Conservation (phyloP, 2,888 invertebrate genomes). For the Electrophaes corylata region DNA sequence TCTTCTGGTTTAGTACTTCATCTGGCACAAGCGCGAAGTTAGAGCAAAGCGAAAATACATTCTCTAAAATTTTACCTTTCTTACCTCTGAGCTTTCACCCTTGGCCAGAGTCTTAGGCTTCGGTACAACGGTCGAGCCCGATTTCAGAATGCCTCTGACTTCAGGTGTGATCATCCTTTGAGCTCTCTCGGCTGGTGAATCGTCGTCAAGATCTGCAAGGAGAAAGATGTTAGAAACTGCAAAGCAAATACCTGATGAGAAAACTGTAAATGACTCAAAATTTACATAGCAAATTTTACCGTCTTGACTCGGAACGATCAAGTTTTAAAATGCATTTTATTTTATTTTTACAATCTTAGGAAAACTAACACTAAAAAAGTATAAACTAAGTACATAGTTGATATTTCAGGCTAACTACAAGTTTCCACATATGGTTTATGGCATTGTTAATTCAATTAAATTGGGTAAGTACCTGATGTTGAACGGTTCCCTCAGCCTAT, state of each 20-base stretch:
- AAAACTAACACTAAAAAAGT: too few relatives aligned
- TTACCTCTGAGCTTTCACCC: constrained; percentile 81
- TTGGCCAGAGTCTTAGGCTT: constrained; percentile 71
- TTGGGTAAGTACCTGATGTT: too few relatives aligned
- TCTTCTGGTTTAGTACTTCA: too few relatives aligned
- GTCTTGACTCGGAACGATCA: too few relatives aligned
- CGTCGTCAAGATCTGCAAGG: constrained; percentile 72
- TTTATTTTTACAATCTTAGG: too few relatives aligned
- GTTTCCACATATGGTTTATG: too few relatives aligned
- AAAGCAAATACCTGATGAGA: neutral
- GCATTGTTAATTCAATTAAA: too few relatives aligned
- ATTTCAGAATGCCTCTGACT: constrained; percentile 82
- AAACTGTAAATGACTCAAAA: constrained; percentile 11
- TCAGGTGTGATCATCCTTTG: constrained; percentile 82
- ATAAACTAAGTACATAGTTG: too few relatives aligned
- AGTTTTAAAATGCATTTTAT: too few relatives aligned
- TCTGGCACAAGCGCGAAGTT: neutral
- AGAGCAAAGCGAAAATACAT: constrained; percentile 14
- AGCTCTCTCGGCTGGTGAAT: constrained; percentile 78
- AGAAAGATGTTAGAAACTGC: neutral
- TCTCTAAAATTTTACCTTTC: constrained; percentile 40
- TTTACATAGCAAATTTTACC: too few relatives aligned
- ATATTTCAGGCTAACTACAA: too few relatives aligned
- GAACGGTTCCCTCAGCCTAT: too few relatives aligned
- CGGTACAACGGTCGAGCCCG: constrained; percentile 76